These are phyloP conservation scores for Aspidiotus rigidus DNA, from an alignment of 2,888 invertebrate genomes.

Conservation along the genomic window DNA sequence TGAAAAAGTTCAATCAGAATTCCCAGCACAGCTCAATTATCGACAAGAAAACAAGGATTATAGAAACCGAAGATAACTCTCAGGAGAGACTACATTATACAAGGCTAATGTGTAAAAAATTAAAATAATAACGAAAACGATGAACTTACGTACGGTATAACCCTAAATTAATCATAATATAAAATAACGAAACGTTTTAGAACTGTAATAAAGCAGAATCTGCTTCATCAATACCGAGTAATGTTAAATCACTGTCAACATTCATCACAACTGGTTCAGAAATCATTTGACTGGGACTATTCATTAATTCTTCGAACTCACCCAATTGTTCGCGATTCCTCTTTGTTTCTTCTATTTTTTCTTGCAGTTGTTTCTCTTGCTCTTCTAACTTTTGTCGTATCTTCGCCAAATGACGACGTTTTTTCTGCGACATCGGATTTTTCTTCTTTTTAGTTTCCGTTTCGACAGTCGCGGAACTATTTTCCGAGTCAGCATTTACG, in stretches of 20 bases:
- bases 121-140: too few species aligned
- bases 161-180: too few species aligned
- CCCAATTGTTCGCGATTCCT: background rate
- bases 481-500: background rate
- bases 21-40: too few species aligned
- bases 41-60: too few species aligned
- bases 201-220: constrained; percentile 56
- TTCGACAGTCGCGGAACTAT: background rate
- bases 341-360: constrained; percentile 18
- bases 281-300: background rate
- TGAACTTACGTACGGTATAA: too few species aligned
- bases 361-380: constrained; percentile 35
- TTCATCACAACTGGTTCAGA: background rate
- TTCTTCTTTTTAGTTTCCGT: constrained; percentile 40
- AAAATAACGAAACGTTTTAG: background rate
- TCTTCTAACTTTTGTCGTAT: constrained; percentile 44
- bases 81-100: too few species aligned
- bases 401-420: constrained; percentile 50
- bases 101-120: too few species aligned
- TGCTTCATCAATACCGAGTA: constrained; percentile 77
- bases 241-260: constrained; percentile 39
- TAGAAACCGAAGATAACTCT: too few species aligned
- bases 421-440: constrained; percentile 45
- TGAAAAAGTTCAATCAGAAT: too few species aligned
- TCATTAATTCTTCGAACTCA: background rate